Conservation (phyloP, 1,140 invertebrate species). For the Tetramorium simillimum region DNA sequence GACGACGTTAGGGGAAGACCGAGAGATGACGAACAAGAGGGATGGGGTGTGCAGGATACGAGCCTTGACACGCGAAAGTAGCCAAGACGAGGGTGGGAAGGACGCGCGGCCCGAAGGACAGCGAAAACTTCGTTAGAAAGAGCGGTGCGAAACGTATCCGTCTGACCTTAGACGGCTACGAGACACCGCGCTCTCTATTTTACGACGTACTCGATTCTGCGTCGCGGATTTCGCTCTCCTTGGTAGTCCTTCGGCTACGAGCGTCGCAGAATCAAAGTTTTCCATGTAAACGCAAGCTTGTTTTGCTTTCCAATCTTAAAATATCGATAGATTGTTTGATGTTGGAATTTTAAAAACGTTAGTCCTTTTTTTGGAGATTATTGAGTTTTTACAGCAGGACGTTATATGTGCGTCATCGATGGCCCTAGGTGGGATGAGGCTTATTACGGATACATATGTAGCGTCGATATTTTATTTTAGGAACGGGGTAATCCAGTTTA, state of each 20-base stretch:
- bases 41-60: background rate
- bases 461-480: conserved; percentile 43
- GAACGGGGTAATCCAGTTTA: conserved; percentile 14
- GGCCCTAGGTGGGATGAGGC: background rate
- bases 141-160: conserved; percentile 18
- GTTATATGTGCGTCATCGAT: background rate
- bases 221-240: background rate
- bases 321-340: background rate
- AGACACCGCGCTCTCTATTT: background rate
- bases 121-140: background rate
- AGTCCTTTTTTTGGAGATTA: background rate
- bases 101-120: background rate
- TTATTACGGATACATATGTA: background rate
- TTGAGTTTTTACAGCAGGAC: background rate
- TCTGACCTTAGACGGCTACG: background rate
- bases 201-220: background rate
- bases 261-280: background rate
- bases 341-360: background rate
- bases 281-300: no score
- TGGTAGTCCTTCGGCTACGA: background rate
- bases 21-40: conserved; percentile 21
- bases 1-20: background rate
- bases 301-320: no score
- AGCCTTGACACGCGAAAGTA: conserved; percentile 38
- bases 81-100: background rate